Base-by-base conservation (phyloP, 2,797 vertebrate genomes). In the Protonibea diacanthus region DNA sequence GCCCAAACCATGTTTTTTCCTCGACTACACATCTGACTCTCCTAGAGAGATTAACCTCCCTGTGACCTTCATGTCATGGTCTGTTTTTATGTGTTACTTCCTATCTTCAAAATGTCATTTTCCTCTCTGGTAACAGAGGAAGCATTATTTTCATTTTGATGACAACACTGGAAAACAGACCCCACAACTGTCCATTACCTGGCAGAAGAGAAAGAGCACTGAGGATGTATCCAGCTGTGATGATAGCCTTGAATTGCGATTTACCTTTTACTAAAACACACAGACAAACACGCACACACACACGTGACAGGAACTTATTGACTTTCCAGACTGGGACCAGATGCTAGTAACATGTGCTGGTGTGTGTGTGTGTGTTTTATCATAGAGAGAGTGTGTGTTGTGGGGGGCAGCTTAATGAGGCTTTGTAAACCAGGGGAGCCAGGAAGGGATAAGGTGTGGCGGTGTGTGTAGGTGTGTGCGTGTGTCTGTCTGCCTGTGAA, bases 181-280 rank as follows among this genome's bases (percentile, higher is more conserved):
- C 58, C 76, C 62, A 58, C 25, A 72, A 58, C 53, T 82, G 71
- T 81, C 70, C 15, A 76, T 86, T 74, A 81, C 58, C 48, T 73
- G 74, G 59, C 79, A 85, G 55, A 14, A 64, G 56, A 64, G 63
- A 71, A 48, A 77, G 11, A 58, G 55, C 68, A 21, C 29, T 6
- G 11, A 72, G 65, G 60, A 78, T 73, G 75, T 59, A 38, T 88
- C 89, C 86, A 85, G 85, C 88, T 90, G 86, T 78, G 88, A 89
- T 83, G 78, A 88, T 81, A 40, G 86, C 75, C 72, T 73, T 0
- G 2, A 70, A 73, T 77, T 88, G 78, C 79, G 79, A 81, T 83
- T 84, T 74, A 76, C 58, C 23, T 72, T 83, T 86, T 65, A 2
- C 65, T 73, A 18, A 82, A 33, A 82, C 62, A 64, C 53, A 57